Conservation (phyloP, 2,113 vertebrate species). For the Caranx ignobilis region DNA sequence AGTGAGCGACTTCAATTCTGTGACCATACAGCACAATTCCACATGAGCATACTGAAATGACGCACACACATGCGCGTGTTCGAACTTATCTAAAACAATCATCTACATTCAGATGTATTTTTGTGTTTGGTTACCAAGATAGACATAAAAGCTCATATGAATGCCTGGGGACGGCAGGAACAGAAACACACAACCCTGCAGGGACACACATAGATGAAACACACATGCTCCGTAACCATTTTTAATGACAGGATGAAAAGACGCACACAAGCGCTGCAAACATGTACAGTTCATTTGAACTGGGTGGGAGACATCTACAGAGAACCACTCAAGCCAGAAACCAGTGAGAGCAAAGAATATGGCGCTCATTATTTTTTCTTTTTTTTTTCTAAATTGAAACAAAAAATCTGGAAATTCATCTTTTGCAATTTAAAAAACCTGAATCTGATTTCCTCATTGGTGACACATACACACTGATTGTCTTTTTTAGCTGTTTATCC, state of each 20-base stretch:
- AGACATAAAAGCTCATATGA: not conserved
- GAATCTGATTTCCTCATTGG: not conserved
- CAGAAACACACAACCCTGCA: not conserved
- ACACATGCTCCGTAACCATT: not conserved
- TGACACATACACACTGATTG: too few relatives aligned
- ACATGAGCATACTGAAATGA: not conserved
- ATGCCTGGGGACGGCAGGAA: not conserved
- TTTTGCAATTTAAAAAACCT: not conserved
- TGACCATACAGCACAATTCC: slow-evolving; percentile 40
- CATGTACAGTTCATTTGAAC: not conserved
- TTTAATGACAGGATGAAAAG: not conserved
- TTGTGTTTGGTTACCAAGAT: not conserved
- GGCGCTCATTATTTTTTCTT: not conserved
- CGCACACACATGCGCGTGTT: not conserved
- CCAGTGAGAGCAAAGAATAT: not conserved
- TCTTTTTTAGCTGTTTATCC: not conserved
- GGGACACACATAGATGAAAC: not conserved
- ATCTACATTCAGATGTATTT: not conserved
- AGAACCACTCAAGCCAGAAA: not conserved
- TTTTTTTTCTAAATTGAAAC: not conserved
- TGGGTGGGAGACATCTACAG: not conserved
- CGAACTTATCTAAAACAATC: not conserved
- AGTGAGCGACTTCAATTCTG: slow-evolving; percentile 25
- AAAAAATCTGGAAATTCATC: not conserved
- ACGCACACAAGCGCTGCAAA: not conserved